Evolutionary conservation across 1,140 invertebrate genomes (phyloP), one percentile per base, ranked within the genome.

Genomic region (Chironomus striatipennis): DNA sequence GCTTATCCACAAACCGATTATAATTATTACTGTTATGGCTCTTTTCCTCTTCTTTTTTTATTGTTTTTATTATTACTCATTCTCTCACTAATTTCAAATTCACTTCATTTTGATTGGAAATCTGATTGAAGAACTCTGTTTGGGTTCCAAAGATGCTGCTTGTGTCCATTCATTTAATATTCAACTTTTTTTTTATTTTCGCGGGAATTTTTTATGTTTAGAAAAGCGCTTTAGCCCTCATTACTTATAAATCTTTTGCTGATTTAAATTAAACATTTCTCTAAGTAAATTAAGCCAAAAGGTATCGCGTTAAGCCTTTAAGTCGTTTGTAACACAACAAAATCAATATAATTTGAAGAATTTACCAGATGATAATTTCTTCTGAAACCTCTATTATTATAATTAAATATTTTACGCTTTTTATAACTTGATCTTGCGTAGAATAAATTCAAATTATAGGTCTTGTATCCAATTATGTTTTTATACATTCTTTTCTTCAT

Each of bases 361-460:
- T 57, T 57, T 57, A 57, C 47, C 12, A 57, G 47, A 57, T 57
- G 47, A 57, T 57, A 57, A 57, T 57, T 57, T 57, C n/a, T 12
- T 57, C 9, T 57, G n/a, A 57, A 57, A 15, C 47, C 47, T 57
- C 47, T 57, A 70, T 70, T 20, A 70, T 70, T 70, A 70, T 70
- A 70, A 70, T 70, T 70, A 70, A 70, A 70, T 70, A 70, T 70
- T 70, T 70, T 70, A 70, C 65, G 65, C 65, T 70, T 18, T 70
- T 70, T 21, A 70, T 70, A 70, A 70, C 65, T 70, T 70, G 65
- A 70, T 70, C 65, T 70, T 20, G 65, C 65, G 65, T 70, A 70
- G 65, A 70, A 70, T 70, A 70, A 34, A 70, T 70, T 70, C 20
- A 70, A 70, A 70, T 70, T 70, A 70, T 18, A 21, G 65, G 65